Evolutionary conservation across 2,797 vertebrate genomes (phyloP).

Genomic region (Micrastur ruficollis): DNA sequence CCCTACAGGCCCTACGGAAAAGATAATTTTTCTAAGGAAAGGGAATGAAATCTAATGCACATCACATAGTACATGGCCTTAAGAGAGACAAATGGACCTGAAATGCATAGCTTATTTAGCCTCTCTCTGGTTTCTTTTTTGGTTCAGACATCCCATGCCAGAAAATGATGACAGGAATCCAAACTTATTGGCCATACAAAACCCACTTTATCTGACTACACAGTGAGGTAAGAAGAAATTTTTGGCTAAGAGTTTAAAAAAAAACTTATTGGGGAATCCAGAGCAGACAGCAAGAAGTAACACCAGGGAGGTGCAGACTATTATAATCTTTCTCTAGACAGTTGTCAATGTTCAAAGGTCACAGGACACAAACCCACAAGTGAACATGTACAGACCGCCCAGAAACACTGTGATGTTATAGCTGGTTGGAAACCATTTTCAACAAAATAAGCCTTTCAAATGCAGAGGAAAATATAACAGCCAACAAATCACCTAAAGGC

Average conservation of each 20-base stretch:
- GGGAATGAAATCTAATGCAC: not conserved
- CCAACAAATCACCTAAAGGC: not conserved
- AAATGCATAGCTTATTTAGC: not conserved
- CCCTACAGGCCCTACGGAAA: not conserved
- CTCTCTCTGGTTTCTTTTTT: not conserved
- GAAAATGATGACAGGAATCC: not conserved
- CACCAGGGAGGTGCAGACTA: accelerated
- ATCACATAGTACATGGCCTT: not conserved
- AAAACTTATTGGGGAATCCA: not conserved
- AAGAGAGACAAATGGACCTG: not conserved
- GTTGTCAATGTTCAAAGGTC: not conserved
- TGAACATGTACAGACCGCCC: not conserved
- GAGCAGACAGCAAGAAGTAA: not conserved
- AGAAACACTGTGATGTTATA: not conserved
- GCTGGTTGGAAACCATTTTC: not conserved
- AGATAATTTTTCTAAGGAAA: not conserved
- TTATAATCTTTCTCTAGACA: not conserved
- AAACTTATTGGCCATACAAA: not conserved
- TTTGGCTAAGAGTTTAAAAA: not conserved
- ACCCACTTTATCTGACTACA: not conserved
- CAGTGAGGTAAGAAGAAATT: not conserved
- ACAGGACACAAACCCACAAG: not conserved
- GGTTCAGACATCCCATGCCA: not conserved
- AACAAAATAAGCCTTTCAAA: not conserved
- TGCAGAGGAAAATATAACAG: not conserved